A percentile compares a stretch with the other conserved stretches of the same genome.
These are phyloP conservation scores for Callinectes sapidus DNA, from an alignment of 2,888 invertebrate species.

Conservation along the genomic window DNA sequence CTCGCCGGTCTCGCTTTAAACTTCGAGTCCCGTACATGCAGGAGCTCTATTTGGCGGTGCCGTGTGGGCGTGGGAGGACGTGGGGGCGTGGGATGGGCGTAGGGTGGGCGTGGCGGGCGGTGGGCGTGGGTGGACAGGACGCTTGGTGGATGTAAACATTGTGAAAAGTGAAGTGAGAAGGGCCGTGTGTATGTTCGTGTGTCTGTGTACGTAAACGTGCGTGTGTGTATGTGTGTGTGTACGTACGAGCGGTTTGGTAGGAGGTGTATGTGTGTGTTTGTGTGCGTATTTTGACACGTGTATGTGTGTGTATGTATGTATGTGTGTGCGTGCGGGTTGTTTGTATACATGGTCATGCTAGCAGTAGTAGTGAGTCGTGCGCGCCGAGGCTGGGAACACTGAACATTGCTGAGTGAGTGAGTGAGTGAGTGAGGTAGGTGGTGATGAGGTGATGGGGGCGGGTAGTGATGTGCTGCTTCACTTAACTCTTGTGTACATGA, in stretches of 20 bases:
- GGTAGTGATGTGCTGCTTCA: background rate
- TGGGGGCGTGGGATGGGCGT: background rate
- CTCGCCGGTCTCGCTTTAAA: conserved; percentile 50
- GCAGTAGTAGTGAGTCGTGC: background rate
- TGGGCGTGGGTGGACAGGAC: background rate
- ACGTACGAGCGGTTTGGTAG: too few species aligned
- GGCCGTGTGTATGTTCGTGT: background rate
- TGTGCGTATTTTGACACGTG: background rate
- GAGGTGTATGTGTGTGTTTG: background rate
- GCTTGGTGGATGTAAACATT: conserved; percentile 51
- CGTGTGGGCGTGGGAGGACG: background rate
- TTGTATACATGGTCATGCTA: conserved; percentile 22
- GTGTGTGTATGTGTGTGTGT: too few species aligned
- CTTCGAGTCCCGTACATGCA: background rate
- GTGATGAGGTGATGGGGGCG: background rate
- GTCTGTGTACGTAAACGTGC: background rate
- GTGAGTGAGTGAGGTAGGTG: too few species aligned
- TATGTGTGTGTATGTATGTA: background rate
- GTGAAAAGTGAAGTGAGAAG: conserved; percentile 37
- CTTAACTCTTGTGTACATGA: background rate
- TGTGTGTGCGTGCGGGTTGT: conserved; percentile 18
- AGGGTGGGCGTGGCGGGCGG: background rate
- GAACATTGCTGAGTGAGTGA: background rate
- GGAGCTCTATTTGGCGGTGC: background rate
- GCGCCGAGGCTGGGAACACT: background rate